Percentiles rank a stretch among this genome's conserved stretches.
Conservation (phyloP, 1,140 invertebrate species). For the Drepana arcuata region DNA sequence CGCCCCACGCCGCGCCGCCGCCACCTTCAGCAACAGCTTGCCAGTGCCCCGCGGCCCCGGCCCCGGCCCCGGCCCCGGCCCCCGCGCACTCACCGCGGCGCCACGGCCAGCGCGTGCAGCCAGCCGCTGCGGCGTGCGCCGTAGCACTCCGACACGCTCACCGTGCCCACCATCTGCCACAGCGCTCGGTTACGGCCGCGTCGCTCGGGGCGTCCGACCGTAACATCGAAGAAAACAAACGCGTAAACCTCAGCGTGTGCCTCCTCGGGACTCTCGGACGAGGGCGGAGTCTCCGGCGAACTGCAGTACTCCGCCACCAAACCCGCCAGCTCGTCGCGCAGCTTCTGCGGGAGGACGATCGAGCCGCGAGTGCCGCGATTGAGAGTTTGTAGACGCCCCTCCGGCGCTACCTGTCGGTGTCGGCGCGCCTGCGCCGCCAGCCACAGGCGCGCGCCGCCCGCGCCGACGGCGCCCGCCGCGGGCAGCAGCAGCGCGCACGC, state of each 20-base stretch:
- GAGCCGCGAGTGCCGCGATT: too few species aligned
- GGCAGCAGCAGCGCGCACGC: constrained; percentile 22
- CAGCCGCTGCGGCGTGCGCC: constrained; percentile 20
- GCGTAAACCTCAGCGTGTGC: not conserved
- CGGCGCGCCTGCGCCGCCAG: not conserved
- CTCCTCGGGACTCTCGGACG: constrained; percentile 1
- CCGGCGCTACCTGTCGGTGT: too few species aligned
- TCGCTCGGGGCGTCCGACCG: not conserved
- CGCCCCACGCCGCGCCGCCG: constrained; percentile 2
- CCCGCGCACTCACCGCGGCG: constrained; percentile 19
- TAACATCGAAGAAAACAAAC: not conserved
- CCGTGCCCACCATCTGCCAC: constrained; percentile 33
- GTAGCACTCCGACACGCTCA: constrained; percentile 28
- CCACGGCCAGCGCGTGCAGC: constrained; percentile 33
- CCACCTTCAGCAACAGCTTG: too few species aligned
- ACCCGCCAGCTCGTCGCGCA: constrained; percentile 25
- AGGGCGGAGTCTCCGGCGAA: constrained; percentile 8
- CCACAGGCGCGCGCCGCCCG: constrained; percentile 18
- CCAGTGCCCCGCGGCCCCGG: constrained; percentile 5
- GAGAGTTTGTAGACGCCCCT: too few species aligned
- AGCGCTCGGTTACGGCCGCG: not conserved
- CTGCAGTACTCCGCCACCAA: constrained; percentile 34
- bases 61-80: constrained; percentile 13
- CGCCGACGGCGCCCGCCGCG: constrained; percentile 9
- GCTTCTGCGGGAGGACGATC: constrained; percentile 19